Percentiles rank a stretch among this genome's conserved stretches.
phyloP scores from a whole-genome alignment of 2,797 vertebrate genomes.

The Tokudaia tokunoshimensis region DNA sequence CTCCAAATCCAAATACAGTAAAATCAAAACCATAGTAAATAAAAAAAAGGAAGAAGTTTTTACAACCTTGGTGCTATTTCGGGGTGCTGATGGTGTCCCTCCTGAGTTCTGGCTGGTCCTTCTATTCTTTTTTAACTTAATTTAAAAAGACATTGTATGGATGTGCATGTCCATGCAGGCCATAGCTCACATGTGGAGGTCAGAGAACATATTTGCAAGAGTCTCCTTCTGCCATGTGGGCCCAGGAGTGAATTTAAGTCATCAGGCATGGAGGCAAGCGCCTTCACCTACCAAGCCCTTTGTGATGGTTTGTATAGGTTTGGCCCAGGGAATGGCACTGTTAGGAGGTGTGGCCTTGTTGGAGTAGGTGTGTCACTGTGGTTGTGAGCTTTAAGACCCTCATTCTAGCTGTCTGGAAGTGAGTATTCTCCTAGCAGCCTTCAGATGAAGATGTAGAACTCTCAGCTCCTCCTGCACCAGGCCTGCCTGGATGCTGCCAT shows the following conservation, averaged over 20 bases:
- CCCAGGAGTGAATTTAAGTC: not conserved
- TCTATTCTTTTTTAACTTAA: slow-evolving; percentile 88
- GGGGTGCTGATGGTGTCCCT: rapidly evolving
- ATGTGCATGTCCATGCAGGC: not conserved
- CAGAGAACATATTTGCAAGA: not conserved
- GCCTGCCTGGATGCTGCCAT: too few species aligned
- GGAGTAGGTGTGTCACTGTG: too few species aligned
- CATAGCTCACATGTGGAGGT: not conserved
- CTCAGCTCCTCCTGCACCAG: too few species aligned
- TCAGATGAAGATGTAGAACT: too few species aligned
- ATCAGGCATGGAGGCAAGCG: too few species aligned
- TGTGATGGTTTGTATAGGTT: too few species aligned
- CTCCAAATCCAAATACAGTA: not conserved
- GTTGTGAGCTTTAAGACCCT: too few species aligned
- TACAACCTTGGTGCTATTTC: rapidly evolving
- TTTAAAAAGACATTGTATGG: not conserved
- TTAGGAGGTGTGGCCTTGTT: too few species aligned
- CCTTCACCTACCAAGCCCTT: not conserved
- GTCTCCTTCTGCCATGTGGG: not conserved
- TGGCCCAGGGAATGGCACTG: too few species aligned
- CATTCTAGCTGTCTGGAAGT: too few species aligned
- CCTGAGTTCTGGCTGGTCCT: slow-evolving; percentile 1
- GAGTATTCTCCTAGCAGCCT: too few species aligned
- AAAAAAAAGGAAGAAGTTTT: not conserved
- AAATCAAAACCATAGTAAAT: not conserved